A percentile compares a stretch with the other conserved stretches of the same genome.
phyloP scores from a whole-genome alignment of 2,113 vertebrate species.

The Equus quagga region DNA sequence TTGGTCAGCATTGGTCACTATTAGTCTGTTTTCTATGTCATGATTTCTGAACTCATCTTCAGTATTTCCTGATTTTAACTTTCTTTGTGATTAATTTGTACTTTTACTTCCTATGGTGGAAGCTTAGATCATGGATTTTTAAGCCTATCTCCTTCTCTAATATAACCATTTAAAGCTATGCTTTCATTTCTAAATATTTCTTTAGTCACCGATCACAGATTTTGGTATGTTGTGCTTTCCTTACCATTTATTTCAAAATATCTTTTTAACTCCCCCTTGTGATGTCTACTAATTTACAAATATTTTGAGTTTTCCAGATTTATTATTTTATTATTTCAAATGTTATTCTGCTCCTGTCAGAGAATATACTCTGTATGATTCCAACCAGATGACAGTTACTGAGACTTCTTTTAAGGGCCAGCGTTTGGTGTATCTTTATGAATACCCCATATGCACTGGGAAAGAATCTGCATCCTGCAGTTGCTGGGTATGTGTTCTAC shows the following conservation, averaged over 20 bases:
- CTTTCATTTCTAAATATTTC: background rate
- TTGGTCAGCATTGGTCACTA: background rate
- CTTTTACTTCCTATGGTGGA: background rate
- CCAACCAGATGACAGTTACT: background rate
- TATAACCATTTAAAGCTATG: background rate
- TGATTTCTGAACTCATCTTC: background rate
- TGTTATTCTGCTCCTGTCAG: background rate
- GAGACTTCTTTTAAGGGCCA: background rate
- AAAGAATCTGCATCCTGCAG: background rate
- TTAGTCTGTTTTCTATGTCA: background rate
- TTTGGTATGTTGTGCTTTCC: background rate
- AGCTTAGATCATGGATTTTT: background rate
- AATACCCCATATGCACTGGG: background rate
- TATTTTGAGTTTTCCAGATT: background rate
- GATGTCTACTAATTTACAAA: background rate
- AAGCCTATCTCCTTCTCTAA: background rate
- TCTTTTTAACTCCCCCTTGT: background rate
- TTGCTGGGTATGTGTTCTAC: background rate
- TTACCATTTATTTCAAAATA: background rate
- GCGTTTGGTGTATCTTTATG: background rate
- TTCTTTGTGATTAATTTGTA: background rate
- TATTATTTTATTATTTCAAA: conserved; percentile 8
- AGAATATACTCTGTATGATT: background rate
- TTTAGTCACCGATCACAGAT: background rate
- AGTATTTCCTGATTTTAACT: background rate